Conservation (phyloP, 2,888 invertebrate species). For the Acanthosepion pharaonis region DNA sequence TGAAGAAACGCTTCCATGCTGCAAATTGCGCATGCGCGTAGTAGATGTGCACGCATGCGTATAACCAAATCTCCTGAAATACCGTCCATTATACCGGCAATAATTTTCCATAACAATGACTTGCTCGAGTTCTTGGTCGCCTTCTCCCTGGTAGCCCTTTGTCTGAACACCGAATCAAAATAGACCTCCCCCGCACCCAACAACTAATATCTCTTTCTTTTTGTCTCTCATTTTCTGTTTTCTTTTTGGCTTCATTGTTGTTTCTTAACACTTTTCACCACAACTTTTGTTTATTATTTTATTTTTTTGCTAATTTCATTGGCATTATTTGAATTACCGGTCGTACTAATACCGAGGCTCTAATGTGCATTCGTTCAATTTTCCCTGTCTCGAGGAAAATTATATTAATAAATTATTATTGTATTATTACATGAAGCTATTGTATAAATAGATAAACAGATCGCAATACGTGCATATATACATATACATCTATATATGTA, state of each 20-base stretch:
- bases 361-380: too few species aligned
- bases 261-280: not conserved
- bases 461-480: too few species aligned
- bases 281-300: not conserved
- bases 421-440: too few species aligned
- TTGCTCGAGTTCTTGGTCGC: not conserved
- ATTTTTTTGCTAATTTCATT: too few species aligned
- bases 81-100: not conserved
- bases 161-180: not conserved
- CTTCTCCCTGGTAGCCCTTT: not conserved
- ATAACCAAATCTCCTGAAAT: slow-evolving; percentile 20
- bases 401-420: too few species aligned
- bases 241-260: not conserved
- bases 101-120: slow-evolving; percentile 33
- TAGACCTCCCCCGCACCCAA: not conserved
- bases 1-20: not conserved
- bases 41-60: not conserved
- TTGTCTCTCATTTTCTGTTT: not conserved
- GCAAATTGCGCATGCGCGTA: not conserved
- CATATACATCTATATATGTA: too few species aligned
- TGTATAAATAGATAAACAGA: too few species aligned
- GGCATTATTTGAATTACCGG: too few species aligned
- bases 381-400: too few species aligned
- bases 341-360: too few species aligned
- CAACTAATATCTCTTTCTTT: not conserved